Percentiles rank a stretch among this genome's conserved stretches.
These are phyloP conservation scores for Prietella phreatophila DNA, from an alignment of 2,113 vertebrate species.

Conservation along the genomic window DNA sequence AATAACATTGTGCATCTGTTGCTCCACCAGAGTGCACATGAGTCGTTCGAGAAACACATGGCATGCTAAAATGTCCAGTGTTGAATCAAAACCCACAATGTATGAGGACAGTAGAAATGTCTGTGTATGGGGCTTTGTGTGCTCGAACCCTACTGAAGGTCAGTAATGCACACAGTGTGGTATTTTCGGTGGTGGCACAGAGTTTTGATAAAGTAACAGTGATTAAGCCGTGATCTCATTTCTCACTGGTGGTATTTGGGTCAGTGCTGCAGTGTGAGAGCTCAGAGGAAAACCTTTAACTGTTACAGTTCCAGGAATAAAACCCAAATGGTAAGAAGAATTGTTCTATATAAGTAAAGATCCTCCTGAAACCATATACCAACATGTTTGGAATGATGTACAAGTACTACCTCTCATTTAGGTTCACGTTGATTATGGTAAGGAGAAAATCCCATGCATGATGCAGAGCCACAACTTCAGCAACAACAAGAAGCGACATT, in stretches of 20 bases:
- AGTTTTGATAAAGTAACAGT: conserved; percentile 34
- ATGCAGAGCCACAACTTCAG: not conserved
- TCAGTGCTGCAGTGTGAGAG: conserved; percentile 18
- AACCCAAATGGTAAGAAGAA: not conserved
- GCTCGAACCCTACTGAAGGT: not conserved
- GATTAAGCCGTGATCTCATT: conserved; percentile 37
- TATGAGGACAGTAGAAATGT: not conserved
- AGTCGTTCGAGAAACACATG: not conserved
- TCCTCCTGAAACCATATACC: not conserved
- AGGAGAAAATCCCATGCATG: not conserved
- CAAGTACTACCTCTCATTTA: not conserved
- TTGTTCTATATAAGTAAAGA: not conserved
- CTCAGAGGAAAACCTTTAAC: conserved; percentile 15
- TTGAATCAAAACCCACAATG: not conserved
- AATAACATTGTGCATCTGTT: not conserved
- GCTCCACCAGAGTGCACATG: not conserved
- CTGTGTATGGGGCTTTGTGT: not conserved
- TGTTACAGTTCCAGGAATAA: conserved; percentile 34
- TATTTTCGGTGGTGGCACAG: conserved; percentile 21
- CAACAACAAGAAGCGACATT: too few relatives aligned
- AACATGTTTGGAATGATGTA: not conserved
- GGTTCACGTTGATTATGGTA: not conserved
- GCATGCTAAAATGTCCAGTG: not conserved
- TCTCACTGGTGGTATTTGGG: conserved; percentile 34
- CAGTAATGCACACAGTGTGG: not conserved